Conservation (phyloP, 2,113 vertebrate species). For the Dipodomys spectabilis region DNA sequence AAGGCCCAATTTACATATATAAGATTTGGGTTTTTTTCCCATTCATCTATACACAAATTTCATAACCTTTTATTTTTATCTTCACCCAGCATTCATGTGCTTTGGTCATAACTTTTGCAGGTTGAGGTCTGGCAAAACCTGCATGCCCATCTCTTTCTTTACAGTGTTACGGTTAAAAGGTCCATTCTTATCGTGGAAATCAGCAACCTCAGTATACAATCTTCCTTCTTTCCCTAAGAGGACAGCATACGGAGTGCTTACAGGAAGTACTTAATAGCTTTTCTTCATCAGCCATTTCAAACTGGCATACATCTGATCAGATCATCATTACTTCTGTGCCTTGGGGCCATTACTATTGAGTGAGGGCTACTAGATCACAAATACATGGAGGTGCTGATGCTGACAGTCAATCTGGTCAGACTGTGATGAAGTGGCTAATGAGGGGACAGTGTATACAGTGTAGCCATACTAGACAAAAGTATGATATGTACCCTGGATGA, state of each 20-base stretch:
- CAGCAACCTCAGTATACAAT: neutral
- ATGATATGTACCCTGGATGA: neutral
- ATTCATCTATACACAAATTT: neutral
- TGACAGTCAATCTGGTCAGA: neutral
- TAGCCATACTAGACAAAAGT: neutral
- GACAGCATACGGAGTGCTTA: neutral
- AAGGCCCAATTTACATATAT: too few relatives aligned
- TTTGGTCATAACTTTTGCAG: neutral
- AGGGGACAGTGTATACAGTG: too few relatives aligned
- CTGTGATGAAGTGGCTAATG: accelerated
- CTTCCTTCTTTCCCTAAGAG: too few relatives aligned
- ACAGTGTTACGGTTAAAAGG: neutral
- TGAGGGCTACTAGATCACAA: too few relatives aligned
- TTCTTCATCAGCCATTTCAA: neutral
- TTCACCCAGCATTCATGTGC: neutral
- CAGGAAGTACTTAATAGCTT: neutral
- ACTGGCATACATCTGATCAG: too few relatives aligned
- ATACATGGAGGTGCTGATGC: neutral
- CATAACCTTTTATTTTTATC: neutral
- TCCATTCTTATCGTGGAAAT: neutral
- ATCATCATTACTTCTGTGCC: neutral
- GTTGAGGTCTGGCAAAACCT: neutral
- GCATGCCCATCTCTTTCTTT: neutral
- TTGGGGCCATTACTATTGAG: neutral
- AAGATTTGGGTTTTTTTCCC: neutral